Base-by-base conservation (phyloP, 2,888 invertebrate species). In the Orthosia incerta region DNA sequence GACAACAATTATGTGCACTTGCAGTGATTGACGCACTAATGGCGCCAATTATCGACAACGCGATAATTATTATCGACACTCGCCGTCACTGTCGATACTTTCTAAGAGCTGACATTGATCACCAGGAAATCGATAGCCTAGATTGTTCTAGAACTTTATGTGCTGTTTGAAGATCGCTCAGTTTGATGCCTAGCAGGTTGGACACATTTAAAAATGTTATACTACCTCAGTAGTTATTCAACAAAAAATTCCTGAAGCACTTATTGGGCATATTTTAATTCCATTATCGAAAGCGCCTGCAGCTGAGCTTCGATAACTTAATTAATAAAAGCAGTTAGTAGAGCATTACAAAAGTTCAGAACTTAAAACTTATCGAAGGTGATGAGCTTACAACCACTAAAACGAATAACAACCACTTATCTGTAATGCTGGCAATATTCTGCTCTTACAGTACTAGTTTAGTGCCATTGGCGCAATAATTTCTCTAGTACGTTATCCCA, bases 1-100 rank as follows among this genome's bases (percentile, higher is more conserved):
- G 70, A 83, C 80, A 83, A 83, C 80, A 83, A 79, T 80, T 80
- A 80, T 68, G 80, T 74, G 80, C 74, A 71, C 77, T 83, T 79
- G 57, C 64, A 70, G 53, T 84, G 86, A 85, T 78, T 86, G 85
- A 85, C 85, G 85, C 68, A 67, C 60, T 86, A 83, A 83, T 85
- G 75, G 74, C 50, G 18, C 26, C 71, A 80, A 86, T 86, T 85
- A 86, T 74, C 78, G 31, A 74, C 80, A 69, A 62, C 75, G 65
- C 76, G 80, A 85, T 86, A 85, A 85, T 86, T 80, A 78, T 80
- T 82, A 79, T 84, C 77, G 77, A 80, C 81, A 81, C 79, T 63
- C 61, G 55, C n/a, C 62, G 64, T 62, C 85, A 63, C 61, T 39
- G 50, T 71, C 71, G 70, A 71, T 78, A 82, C 87, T 85, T 86